Conservation (phyloP, 2,888 invertebrate genomes). For the Agriopis marginaria region DNA sequence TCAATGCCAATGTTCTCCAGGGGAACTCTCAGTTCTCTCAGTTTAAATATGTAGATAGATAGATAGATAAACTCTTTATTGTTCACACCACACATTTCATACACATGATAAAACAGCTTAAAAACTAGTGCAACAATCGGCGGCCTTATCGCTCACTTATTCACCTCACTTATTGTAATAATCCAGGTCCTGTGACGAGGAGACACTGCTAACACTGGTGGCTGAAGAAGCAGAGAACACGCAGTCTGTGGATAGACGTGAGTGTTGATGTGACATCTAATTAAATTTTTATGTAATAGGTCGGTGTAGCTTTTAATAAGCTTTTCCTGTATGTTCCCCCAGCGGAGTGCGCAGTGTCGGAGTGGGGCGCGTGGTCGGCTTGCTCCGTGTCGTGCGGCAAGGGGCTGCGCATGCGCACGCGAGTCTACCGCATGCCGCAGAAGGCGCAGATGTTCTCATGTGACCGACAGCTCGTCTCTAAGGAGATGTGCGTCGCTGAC, state of each 20-base stretch:
- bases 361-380: conserved; percentile 91
- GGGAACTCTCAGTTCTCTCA: not conserved
- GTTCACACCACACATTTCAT: too few species aligned
- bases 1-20: conserved; percentile 75
- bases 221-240: conserved; percentile 89
- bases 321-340: conserved; percentile 20
- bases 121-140: too few species aligned
- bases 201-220: conserved; percentile 85
- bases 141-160: too few species aligned
- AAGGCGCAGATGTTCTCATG: conserved; percentile 91
- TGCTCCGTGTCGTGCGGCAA: conserved; percentile 89
- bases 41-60: too few species aligned
- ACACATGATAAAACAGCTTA: too few species aligned
- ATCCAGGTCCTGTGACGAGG: conserved; percentile 88
- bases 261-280: conserved; percentile 55
- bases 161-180: too few species aligned
- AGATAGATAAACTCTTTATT: too few species aligned
- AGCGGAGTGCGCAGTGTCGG: conserved; percentile 93
- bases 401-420: conserved; percentile 92
- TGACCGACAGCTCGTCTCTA: conserved; percentile 91
- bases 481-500: conserved; percentile 95
- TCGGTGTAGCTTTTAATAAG: too few species aligned
- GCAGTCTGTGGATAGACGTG: conserved; percentile 89
- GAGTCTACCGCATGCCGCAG: conserved; percentile 89
- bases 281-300: too few species aligned